A percentile compares a stretch with the other conserved stretches of the same genome.
phyloP scores from a whole-genome alignment of 2,888 invertebrate genomes.

The Fragum whitleyi region DNA sequence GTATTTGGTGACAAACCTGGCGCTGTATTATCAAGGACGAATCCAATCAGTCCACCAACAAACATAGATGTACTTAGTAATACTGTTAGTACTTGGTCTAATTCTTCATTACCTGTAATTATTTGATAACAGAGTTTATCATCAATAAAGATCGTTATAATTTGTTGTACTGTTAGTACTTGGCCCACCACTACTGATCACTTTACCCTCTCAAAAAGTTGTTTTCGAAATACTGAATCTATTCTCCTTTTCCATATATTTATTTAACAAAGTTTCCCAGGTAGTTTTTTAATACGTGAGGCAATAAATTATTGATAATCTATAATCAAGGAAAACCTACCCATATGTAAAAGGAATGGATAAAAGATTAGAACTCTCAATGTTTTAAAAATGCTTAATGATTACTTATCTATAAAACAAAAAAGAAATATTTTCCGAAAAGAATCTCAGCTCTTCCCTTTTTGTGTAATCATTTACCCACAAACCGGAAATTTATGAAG shows the following conservation, averaged over 20 bases:
- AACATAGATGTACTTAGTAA: constrained; percentile 80
- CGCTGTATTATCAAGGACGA: constrained; percentile 84
- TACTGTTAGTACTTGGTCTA: constrained; percentile 68
- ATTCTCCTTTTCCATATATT: not conserved
- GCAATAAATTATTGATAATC: too few species aligned
- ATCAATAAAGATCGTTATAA: constrained; percentile 83
- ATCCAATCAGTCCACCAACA: constrained; percentile 84
- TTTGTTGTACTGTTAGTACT: constrained; percentile 70
- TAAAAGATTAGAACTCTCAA: too few species aligned
- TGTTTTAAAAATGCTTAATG: too few species aligned
- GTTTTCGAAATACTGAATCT: not conserved
- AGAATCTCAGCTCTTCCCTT: too few species aligned
- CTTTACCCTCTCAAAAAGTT: not conserved
- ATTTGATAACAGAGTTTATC: constrained; percentile 70
- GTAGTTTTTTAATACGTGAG: too few species aligned
- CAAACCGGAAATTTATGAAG: too few species aligned
- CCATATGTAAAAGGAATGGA: too few species aligned
- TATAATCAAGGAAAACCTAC: too few species aligned
- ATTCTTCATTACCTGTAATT: constrained; percentile 50
- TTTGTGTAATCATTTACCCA: too few species aligned
- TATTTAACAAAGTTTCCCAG: too few species aligned
- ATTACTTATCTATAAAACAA: too few species aligned
- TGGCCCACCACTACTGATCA: constrained; percentile 57
- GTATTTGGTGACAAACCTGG: constrained; percentile 65
- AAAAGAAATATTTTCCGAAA: too few species aligned